These are phyloP conservation scores for Chaetodon trifascialis DNA, from an alignment of 2,113 vertebrate genomes.

Conservation along the genomic window DNA sequence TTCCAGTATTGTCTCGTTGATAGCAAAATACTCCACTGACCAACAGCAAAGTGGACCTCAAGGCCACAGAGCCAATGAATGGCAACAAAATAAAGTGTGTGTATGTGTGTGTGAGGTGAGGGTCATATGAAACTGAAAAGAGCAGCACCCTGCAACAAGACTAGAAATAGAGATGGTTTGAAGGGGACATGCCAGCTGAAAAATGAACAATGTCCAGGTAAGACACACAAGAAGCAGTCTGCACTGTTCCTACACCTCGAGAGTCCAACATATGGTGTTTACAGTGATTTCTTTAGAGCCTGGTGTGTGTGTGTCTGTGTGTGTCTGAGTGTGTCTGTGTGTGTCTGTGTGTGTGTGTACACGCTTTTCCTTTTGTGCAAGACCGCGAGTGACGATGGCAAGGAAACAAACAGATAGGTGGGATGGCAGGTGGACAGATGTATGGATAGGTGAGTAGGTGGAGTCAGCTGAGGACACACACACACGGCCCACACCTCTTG, in stretches of 20 bases:
- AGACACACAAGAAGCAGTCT: too few species aligned
- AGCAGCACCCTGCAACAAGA: conserved; percentile 1
- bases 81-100: conserved; percentile 15
- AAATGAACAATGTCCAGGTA: not conserved
- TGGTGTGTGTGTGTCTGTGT: conserved; percentile 29
- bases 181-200: conserved; percentile 11
- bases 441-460: conserved; percentile 20
- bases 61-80: conserved; percentile 41
- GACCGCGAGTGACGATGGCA: not conserved
- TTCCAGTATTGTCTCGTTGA: conserved; percentile 60
- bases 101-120: not conserved
- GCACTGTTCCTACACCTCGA: conserved; percentile 50
- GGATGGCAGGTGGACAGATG: conserved; percentile 2
- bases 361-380: conserved; percentile 12
- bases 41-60: conserved; percentile 47
- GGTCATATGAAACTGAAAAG: conserved; percentile 25
- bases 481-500: not conserved
- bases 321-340: conserved; percentile 25
- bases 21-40: conserved; percentile 55
- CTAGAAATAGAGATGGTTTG: not conserved
- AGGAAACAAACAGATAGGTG: conserved; percentile 7
- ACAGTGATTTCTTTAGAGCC: conserved; percentile 58
- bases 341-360: conserved; percentile 28
- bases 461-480: conserved; percentile 49
- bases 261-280: conserved; percentile 62